Evolutionary conservation across 2,113 vertebrate species (phyloP).

Genomic region (Coryphaenoides rupestris): DNA sequence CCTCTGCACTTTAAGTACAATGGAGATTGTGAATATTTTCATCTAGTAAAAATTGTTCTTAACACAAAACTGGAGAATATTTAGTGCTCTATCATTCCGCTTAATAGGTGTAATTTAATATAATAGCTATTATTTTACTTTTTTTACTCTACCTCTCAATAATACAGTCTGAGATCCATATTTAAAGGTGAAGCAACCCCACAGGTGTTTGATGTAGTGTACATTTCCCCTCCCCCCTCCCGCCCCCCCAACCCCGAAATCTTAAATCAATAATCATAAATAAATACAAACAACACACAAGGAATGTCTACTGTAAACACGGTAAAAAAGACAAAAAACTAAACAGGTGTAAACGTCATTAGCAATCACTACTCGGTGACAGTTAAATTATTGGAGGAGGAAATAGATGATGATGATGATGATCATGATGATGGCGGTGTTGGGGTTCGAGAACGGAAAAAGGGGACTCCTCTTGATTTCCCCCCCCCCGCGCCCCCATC

Average conservation of each 20-base stretch:
- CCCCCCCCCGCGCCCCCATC: constrained; percentile 43
- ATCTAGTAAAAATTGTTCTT: constrained; percentile 73
- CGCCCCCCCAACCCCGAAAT: constrained; percentile 53
- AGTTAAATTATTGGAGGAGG: constrained; percentile 75
- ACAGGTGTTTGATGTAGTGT: constrained; percentile 83
- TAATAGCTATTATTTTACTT: constrained; percentile 76
- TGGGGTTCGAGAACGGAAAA: constrained; percentile 63
- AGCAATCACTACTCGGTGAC: constrained; percentile 80
- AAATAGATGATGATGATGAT: constrained; percentile 69
- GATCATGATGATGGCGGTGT: constrained; percentile 67
- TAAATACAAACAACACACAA: constrained; percentile 98
- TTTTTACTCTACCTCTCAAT: constrained; percentile 84
- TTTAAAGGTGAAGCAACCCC: constrained; percentile 88
- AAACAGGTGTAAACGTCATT: constrained; percentile 82
- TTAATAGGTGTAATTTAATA: constrained; percentile 82
- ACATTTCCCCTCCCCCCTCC: constrained; percentile 63
- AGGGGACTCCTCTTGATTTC: constrained; percentile 3
- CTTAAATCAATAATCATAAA: constrained; percentile 96
- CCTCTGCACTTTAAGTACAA: constrained; percentile 68
- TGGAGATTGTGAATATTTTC: constrained; percentile 78
- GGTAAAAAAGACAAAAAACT: constrained; percentile 81
- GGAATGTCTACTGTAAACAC: constrained; percentile 98
- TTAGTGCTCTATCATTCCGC: constrained; percentile 93
- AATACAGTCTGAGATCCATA: constrained; percentile 84
- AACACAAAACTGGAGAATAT: constrained; percentile 81